Evolutionary conservation across 2,888 invertebrate genomes (phyloP).

Genomic region (Scelioninae gen. 1): DNA sequence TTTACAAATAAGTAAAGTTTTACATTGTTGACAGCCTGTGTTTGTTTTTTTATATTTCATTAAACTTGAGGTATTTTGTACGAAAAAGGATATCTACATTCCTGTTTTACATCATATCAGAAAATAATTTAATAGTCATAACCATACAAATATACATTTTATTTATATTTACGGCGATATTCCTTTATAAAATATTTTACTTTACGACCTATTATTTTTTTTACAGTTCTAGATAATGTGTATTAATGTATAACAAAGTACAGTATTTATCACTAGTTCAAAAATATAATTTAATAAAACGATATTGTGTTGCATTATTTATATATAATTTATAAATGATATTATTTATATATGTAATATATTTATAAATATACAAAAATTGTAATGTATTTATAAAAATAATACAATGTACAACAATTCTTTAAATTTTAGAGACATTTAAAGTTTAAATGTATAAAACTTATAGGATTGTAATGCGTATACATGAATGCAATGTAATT

Average conservation of each 20-base stretch:
- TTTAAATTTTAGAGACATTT: background rate
- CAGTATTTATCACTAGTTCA: background rate
- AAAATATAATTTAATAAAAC: background rate
- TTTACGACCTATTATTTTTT: background rate
- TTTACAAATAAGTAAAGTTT: too few species aligned
- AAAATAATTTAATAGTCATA: too few species aligned
- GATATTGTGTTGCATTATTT: background rate
- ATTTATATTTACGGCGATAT: too few species aligned
- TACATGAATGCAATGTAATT: constrained; percentile 23
- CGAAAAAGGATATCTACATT: background rate
- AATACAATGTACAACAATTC: constrained; percentile 4
- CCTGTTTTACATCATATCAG: too few species aligned
- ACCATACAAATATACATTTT: too few species aligned
- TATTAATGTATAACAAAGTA: background rate
- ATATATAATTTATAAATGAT: too few species aligned
- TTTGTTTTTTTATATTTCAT: too few species aligned
- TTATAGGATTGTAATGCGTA: constrained; percentile 20
- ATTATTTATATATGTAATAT: too few species aligned
- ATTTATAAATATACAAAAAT: background rate
- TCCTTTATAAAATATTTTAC: background rate
- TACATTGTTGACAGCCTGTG: too few species aligned
- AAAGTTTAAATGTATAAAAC: constrained; percentile 9
- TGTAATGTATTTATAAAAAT: background rate
- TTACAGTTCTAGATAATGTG: too few species aligned
- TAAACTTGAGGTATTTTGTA: background rate